Evolutionary conservation across 1,140 invertebrate genomes (phyloP), one percentile per base, ranked within the genome.

Genomic region (Sminthurinus signatus): DNA sequence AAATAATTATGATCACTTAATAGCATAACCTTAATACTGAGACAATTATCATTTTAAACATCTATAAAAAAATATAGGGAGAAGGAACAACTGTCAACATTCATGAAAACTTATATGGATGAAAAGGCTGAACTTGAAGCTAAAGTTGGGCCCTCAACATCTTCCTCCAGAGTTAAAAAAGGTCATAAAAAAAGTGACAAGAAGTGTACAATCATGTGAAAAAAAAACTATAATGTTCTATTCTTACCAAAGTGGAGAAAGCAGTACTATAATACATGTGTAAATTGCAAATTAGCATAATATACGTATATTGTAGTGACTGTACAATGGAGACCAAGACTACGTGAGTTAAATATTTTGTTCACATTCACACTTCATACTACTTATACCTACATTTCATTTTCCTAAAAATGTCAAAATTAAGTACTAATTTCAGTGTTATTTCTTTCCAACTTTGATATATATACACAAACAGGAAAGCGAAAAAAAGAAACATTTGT

Each of bases 41-140:
- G 10, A 42, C 10, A 12, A 42, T 12, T n/a, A 12, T 10, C 10
- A 10, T 42, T 42, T 42, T 42, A n/a, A 10, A 42, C n/a, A 10
- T n/a, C n/a, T 10, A 10, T 42, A n/a, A n/a, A n/a, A n/a, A n/a
- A 10, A 5, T 48, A 48, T 28, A 52, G 50, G 28, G 50, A 52
- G 23, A 52, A 52, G 25, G 50, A 52, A n/a, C 25, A 4, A 10
- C 50, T 52, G 14, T 5, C 50, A 25, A 23, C 8, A 2, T 52
- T 52, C 27, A 52, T 52, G 50, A 52, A 28, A 29, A 52, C 2
- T 23, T 52, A 52, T 29, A 27, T 52, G 23, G 27, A 25, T 19
- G 50, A 52, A 52, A 52, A 52, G 50, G 14, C 50, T 52, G 50
- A 52, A 3, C 27, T 52, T 27, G 50, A 52, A 28, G 3, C 50